Conservation (phyloP, 2,888 invertebrate species). For the Andricus curvator region DNA sequence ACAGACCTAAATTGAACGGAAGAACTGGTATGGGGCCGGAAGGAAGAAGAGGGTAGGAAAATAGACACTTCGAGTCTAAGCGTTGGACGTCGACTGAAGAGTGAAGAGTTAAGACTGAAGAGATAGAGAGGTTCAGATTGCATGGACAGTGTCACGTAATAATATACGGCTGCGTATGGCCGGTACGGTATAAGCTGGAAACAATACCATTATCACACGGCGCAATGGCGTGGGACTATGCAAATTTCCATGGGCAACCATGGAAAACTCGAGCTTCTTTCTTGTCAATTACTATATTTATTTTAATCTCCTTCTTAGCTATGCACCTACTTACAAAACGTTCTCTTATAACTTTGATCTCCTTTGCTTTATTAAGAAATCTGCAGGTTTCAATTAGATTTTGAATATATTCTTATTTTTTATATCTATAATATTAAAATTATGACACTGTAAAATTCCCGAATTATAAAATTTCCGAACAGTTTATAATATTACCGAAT, state of each 20-base stretch:
- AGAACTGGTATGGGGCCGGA: conserved; percentile 19
- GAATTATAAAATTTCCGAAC: too few relatives aligned
- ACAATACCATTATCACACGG: conserved; percentile 72
- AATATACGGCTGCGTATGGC: conserved; percentile 60
- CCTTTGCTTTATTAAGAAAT: neutral
- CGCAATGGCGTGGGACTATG: conserved; percentile 68
- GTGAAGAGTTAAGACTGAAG: conserved; percentile 70
- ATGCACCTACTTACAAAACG: neutral
- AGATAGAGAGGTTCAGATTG: conserved; percentile 67
- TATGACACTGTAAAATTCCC: too few relatives aligned
- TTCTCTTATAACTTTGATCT: neutral
- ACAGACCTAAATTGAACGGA: neutral
- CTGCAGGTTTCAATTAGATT: too few relatives aligned
- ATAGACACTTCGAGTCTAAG: conserved; percentile 62
- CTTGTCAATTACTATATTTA: conserved; percentile 4
- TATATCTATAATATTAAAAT: too few relatives aligned
- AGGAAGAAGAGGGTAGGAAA: conserved; percentile 44
- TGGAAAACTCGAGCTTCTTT: conserved; percentile 43
- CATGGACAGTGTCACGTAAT: conserved; percentile 71
- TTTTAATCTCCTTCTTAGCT: neutral
- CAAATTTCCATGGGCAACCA: conserved; percentile 59
- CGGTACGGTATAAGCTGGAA: conserved; percentile 54
- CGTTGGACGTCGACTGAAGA: conserved; percentile 74
- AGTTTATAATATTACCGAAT: too few relatives aligned
- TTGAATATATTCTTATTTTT: too few relatives aligned